Base-by-base conservation (phyloP, 2,797 vertebrate species). In the Alauda arvensis region DNA sequence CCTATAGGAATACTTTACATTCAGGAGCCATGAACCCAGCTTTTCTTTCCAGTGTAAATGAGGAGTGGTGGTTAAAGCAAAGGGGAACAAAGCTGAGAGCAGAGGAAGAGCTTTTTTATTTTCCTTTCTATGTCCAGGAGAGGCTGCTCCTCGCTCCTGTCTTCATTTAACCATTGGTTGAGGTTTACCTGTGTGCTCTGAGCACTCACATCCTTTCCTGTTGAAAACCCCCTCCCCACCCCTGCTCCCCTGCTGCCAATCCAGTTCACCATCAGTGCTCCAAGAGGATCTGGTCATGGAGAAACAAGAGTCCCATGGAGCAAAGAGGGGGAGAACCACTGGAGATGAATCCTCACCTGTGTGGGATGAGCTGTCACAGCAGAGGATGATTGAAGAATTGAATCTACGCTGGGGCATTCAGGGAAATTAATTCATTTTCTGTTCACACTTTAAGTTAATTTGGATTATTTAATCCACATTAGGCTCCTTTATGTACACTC, bases 391-490 rank as follows among this genome's bases (percentile, higher is more conserved):
- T 69, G 77, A 89, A 78, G 20, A 26, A 63, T 37, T 76, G 42
- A 91, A 42, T 28, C 31, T 57, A 70, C 6, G 5, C 39, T 67
- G 65, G 80, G 46, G 79, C 20, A 51, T 23, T 78, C 34, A 72
- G 42, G 18, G 82, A 89, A 91, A 87, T 76, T 49, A 87, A 78
- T 83, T 81, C 16, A 53, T 81, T 85, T 92, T 83, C 57, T 57
- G 28, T 63, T 92, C 87, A 91, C 28, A 74, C 39, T 89, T 61
- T 61, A 91, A 85, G 0, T 81, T 91, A 92, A 91, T 93, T 93
- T 92, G 93, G 89, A 94, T 93, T 93, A 93, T 92, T 94, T 93
- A 93, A 93, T 94, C 93, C 94, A 93, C 68, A 86, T 92, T 92
- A 93, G 55, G 59, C 18, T 82, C 68, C 65, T 92, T 88, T 88